Evolutionary conservation across 2,888 invertebrate species (phyloP).

Genomic region (Callimorpha dominula): DNA sequence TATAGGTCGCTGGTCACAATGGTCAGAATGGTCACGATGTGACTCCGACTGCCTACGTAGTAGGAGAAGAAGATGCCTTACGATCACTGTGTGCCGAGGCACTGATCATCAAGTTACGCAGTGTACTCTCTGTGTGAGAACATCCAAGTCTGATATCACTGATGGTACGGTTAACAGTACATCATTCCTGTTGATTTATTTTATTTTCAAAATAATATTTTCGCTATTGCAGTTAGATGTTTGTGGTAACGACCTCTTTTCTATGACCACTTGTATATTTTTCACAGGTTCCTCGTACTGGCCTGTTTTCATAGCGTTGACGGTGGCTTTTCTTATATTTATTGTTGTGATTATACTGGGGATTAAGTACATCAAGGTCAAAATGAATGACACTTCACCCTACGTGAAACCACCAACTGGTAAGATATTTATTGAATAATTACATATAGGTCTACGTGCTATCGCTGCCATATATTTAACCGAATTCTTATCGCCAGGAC

Average conservation of each 20-base stretch:
- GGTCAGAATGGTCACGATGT: constrained; percentile 97
- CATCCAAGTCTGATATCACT: constrained; percentile 75
- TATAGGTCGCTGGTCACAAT: constrained; percentile 92
- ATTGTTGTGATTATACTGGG: constrained; percentile 77
- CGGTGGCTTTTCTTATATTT: constrained; percentile 79
- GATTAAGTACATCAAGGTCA: constrained; percentile 81
- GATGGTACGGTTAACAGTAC: constrained; percentile 60
- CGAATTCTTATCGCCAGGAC: no score
- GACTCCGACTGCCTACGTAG: constrained; percentile 95
- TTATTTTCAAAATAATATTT: neutral
- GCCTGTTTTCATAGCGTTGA: constrained; percentile 76
- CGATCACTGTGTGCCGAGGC: constrained; percentile 72
- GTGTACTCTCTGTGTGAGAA: constrained; percentile 78
- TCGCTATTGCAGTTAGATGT: no score
- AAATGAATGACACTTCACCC: constrained; percentile 75
- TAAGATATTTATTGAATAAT: constrained; percentile 42
- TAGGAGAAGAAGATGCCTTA: constrained; percentile 91
- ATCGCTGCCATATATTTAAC: neutral
- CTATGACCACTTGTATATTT: constrained; percentile 14
- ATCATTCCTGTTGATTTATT: neutral
- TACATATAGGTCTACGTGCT: no score
- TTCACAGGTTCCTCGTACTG: constrained; percentile 79
- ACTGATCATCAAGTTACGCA: constrained; percentile 78
- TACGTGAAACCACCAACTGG: constrained; percentile 81
- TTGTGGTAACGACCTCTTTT: neutral